These are phyloP conservation scores for Stictonetta naevosa DNA, from an alignment of 2,113 vertebrate species.

Conservation along the genomic window DNA sequence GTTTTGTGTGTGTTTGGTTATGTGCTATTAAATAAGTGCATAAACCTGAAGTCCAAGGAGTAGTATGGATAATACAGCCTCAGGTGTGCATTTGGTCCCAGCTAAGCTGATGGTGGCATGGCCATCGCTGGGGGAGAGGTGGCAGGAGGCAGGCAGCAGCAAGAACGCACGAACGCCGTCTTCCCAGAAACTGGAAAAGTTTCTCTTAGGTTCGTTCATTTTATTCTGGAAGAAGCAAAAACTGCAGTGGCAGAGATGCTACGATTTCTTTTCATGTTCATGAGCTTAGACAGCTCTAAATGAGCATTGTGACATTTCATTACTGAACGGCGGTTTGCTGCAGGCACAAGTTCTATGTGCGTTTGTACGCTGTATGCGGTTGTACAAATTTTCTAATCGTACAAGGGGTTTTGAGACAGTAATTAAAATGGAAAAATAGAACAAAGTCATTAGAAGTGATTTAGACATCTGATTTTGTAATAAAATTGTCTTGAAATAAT, in stretches of 20 bases:
- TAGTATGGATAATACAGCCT: background rate
- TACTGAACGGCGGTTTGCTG: accelerated
- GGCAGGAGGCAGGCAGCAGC: background rate
- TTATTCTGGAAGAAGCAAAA: background rate
- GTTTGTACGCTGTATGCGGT: background rate
- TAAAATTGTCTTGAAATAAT: background rate
- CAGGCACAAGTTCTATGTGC: background rate
- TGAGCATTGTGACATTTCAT: background rate
- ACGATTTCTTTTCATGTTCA: background rate
- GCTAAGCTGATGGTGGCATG: background rate
- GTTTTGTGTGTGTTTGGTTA: background rate
- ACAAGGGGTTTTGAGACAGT: accelerated
- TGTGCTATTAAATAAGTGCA: background rate
- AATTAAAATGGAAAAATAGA: background rate
- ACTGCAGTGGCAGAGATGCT: accelerated
- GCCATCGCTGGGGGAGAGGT: background rate
- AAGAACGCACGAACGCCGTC: background rate
- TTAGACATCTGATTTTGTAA: background rate
- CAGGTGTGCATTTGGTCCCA: background rate
- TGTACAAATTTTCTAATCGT: background rate
- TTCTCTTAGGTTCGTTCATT: background rate
- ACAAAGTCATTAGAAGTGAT: background rate
- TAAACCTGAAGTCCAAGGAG: background rate
- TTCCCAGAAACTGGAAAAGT: background rate
- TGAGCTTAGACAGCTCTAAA: background rate